Base-by-base conservation (phyloP, 2,888 invertebrate species). In the Drosophila ezoana region DNA sequence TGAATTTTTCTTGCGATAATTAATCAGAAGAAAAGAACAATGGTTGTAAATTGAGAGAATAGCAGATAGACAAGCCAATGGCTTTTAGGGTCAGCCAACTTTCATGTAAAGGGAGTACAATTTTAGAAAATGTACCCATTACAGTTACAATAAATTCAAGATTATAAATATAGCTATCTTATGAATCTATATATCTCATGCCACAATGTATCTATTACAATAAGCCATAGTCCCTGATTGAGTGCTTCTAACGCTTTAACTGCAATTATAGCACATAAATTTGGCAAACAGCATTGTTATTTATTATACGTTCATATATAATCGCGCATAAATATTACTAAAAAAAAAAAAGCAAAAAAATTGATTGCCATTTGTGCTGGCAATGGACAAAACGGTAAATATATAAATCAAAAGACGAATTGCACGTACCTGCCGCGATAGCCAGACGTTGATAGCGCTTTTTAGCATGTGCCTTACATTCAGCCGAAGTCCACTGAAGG, bases 351-450 rank as follows among this genome's bases (percentile, higher is more conserved):
- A 23, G 58, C 10, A 16, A 13, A 14, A n/a, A 57, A 78, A 69
- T 62, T 64, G 61, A 67, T 78, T 53, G 74, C 53, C 57, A 18
- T 63, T 44, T 75, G 14, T 41, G 45, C 28, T 52, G 58, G 52
- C 61, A 73, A 52, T 76, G 67, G 47, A 59, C 54, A 60, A 63
- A 64, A 61, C 41, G 51, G 61, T 77, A 44, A 61, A 44, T 70
- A 74, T 51, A 81, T 87, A 87, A 87, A 82, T 85, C 81, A 78
- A 84, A 64, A 70, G 79, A 74, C 79, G 86, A 72, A 87, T 85
- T 83, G 67, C 73, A 87, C 89, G 58, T 84, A 89, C 85, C 88
- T 89, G 74, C 38, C 11, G 57, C 68, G 71, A 60, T 72, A 82
- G 68, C 68, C 52, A 48, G 69, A 66, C 67, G 72, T 65, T 75